Percentiles rank a stretch among this genome's conserved stretches.
Evolutionary conservation across 2,113 vertebrate genomes (phyloP).

Genomic region (Cygnus buccinator): DNA sequence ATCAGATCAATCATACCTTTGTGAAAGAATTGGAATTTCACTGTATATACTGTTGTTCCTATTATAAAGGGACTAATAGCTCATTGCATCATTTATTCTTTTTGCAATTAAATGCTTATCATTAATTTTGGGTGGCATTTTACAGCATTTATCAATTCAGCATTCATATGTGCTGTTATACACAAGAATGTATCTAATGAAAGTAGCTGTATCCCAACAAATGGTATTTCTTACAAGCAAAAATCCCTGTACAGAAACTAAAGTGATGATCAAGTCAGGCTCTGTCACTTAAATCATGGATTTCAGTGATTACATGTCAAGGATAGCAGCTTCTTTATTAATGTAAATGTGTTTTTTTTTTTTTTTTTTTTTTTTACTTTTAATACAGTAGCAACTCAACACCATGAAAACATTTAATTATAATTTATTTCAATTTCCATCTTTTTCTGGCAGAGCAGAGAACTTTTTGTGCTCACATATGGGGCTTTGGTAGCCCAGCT

Average conservation of each 20-base stretch:
- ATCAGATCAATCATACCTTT: neutral
- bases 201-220: neutral
- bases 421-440: neutral
- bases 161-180: neutral
- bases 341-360: neutral
- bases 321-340: neutral
- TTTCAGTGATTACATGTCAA: neutral
- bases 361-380: neutral
- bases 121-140: neutral
- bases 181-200: neutral
- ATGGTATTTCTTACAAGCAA: neutral
- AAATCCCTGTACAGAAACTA: neutral
- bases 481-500: conserved; percentile 83
- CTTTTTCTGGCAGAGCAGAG: conserved; percentile 77
- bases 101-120: neutral
- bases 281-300: neutral
- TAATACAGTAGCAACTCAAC: neutral
- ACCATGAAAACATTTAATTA: neutral
- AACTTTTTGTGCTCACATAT: conserved; percentile 84
- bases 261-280: neutral
- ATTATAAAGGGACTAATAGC: neutral
- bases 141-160: neutral
- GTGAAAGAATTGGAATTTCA: neutral
- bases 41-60: neutral
- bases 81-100: neutral